Percentiles rank a stretch among this genome's conserved stretches.
phyloP scores from a whole-genome alignment of 2,113 vertebrate species.

The Terrapene triunguis region DNA sequence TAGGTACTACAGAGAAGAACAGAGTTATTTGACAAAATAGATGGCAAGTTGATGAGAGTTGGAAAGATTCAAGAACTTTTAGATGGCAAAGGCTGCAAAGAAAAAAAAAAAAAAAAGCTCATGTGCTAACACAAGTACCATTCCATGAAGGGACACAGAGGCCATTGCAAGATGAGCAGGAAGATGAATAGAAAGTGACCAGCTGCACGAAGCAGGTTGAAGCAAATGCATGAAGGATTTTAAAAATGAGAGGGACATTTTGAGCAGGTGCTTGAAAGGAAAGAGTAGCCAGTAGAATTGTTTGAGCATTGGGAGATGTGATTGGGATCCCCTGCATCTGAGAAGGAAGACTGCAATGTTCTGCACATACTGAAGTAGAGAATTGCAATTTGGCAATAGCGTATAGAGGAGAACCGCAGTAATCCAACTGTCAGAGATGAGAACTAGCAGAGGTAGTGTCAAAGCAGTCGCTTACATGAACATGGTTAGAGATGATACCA shows the following conservation, averaged over 20 bases:
- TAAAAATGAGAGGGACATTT: not conserved
- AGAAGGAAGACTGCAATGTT: not conserved
- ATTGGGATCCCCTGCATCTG: not conserved
- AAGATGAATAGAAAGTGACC: not conserved
- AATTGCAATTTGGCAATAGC: not conserved
- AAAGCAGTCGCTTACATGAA: not conserved
- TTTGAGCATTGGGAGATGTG: not conserved
- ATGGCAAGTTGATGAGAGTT: not conserved
- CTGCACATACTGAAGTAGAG: not conserved
- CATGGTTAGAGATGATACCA: not conserved
- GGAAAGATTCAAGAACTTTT: not conserved
- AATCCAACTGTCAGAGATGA: not conserved
- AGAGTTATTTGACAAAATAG: not conserved
- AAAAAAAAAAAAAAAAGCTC: not conserved
- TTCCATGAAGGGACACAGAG: not conserved
- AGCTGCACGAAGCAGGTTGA: not conserved
- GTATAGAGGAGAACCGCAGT: not conserved
- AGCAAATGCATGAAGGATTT: not conserved
- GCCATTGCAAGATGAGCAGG: not conserved
- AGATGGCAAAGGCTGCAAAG: not conserved
- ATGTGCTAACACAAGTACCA: not conserved
- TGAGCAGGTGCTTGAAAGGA: not conserved
- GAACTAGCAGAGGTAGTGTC: not conserved
- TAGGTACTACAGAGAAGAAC: not conserved
- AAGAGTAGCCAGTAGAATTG: not conserved